Evolutionary conservation across 2,113 vertebrate species (phyloP), one percentile per base, ranked within the genome.

Genomic region (Solea solea): DNA sequence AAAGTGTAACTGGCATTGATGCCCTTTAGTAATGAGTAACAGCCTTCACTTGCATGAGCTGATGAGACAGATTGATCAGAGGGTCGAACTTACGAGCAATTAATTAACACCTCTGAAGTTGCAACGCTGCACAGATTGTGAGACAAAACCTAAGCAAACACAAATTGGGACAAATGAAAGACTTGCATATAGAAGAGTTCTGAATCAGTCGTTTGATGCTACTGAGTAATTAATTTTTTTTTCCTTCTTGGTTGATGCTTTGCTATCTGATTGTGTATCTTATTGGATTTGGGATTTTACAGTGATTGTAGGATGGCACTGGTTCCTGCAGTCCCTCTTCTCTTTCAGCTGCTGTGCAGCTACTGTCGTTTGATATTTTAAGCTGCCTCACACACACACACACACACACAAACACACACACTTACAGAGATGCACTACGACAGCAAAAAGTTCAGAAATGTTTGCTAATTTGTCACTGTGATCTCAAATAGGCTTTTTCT

Each of bases 301-400:
- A 55, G 71, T 48, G 85, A 89, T 83, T 64, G 81, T 41, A 12
- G 78, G 84, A 76, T 39, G 64, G 13, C 58, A 10, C 67, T 45
- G 71, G 46, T 81, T 21, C 81, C 73, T 84, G 74, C 80, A 66
- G 80, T 90, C 81, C 25, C 73, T 72, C 64, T 67, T 80, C 80
- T 81, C 78, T 84, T 77, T 76, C 78, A 85, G 88, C 90, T 91
- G 91, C 91, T 92, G 86, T 92, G 91, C 91, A 91, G 91, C 89
- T 91, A 89, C 66, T 69, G 14, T 87, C 64, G 25, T 72, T 66
- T 55, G 58, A 49, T 73, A n/a, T 76, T 64, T 76, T 27, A 54
- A 88, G 65, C 76, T 86, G 83, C 83, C 61, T 56, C 3, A 15
- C 52, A 69, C 54, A 72, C 59, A 74, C 58, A 59, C 3, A 15